Conservation (phyloP, 2,797 vertebrate genomes). For the Sebastes paucispinis region DNA sequence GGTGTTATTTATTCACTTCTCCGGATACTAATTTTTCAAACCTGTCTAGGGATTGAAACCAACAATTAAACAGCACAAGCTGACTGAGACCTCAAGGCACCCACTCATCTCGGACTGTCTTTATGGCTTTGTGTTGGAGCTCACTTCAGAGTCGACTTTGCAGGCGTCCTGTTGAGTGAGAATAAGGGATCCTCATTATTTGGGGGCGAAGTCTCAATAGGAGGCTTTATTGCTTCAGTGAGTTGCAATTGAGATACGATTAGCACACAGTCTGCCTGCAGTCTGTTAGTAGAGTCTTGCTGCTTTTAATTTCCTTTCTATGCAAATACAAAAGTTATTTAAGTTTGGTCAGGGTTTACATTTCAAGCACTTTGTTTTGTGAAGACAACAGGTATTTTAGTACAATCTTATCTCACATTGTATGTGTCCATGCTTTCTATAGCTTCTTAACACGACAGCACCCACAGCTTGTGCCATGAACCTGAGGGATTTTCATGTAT, state of each 20-base stretch:
- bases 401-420: not conserved
- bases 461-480: not conserved
- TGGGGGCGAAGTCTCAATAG: constrained; percentile 60
- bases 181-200: constrained; percentile 60
- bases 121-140: not conserved
- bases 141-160: constrained; percentile 32
- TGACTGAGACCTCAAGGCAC: constrained; percentile 1
- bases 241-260: constrained; percentile 72
- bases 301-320: constrained; percentile 65
- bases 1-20: not conserved
- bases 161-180: constrained; percentile 20
- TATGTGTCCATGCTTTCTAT: not conserved
- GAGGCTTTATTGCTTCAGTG: constrained; percentile 68
- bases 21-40: not conserved
- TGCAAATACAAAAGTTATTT: constrained; percentile 72
- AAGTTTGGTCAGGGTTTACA: constrained; percentile 39
- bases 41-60: not conserved
- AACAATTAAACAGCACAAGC: not conserved
- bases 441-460: not conserved
- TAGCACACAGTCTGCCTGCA: constrained; percentile 73
- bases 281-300: constrained; percentile 73
- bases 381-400: constrained; percentile 8
- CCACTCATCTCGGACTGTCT: not conserved
- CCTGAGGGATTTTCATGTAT: not conserved
- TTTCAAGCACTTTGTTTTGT: not conserved